Evolutionary conservation across 2,888 invertebrate genomes (phyloP), one percentile per base, ranked within the genome.

Genomic region (Amphipoea lucens): DNA sequence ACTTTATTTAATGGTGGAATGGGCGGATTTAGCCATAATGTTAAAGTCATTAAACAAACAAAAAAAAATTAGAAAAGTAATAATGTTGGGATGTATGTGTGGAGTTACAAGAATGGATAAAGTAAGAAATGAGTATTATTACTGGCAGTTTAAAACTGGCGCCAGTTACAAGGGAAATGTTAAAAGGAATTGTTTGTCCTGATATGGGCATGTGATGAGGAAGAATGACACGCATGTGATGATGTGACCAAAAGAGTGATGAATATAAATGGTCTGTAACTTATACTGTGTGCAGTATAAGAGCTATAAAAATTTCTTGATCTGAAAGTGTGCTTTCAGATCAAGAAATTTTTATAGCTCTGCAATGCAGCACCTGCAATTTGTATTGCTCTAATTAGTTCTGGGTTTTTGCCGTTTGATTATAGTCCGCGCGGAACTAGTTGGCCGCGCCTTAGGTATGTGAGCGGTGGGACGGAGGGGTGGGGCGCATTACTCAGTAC

Each of bases 361-460:
- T 29, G 29, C 29, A 29, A 29, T 29, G 29, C 29, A 29, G 9
- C 17, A 48, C 20, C 11, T n/a, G 20, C 40, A 42, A 51, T 78
- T 63, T 48, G n/a, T 48, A 54, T 65, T 54, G 17, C 4, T 40
- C 20, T 67, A n/a, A 73, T 48, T 68, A 17, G 12, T 54, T 73
- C 23, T 68, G 45, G 48, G 48, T 29, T 68, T 63, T 70, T 65
- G 29, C 11, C 9, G 20, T 66, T 14, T 79, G 14, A 62, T 80
- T 23, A 48, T 14, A 45, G 29, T 7, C 5, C 36, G 36, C 36
- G 36, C 36, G 36, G 36, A 36, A 36, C 36, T 36, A 36, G 36
- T 36, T 36, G 36, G 36, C 36, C 36, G 36, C 36, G 36, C 36
- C 36, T 36, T 36, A 36, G 36, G 36, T 36, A 36, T 36, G 36